Conservation (phyloP, 2,113 vertebrate genomes). For the Varanus salvator region DNA sequence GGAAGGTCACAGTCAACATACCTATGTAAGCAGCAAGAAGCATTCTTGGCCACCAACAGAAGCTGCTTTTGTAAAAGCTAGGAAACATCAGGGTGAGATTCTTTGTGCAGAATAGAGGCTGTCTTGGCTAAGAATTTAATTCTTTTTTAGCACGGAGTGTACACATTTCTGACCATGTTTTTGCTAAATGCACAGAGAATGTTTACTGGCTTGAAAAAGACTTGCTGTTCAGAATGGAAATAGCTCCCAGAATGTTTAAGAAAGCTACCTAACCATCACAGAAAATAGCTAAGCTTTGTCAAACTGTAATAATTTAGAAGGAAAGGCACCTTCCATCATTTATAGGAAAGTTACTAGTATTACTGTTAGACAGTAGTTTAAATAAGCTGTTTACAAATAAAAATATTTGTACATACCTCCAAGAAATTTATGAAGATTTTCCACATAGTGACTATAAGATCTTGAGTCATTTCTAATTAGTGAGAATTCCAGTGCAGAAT, state of each 20-base stretch:
- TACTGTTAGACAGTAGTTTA: background rate
- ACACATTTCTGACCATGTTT: background rate
- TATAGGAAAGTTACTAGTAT: background rate
- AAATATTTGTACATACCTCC: constrained; percentile 78
- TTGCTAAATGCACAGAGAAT: background rate
- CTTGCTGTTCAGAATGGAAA: background rate
- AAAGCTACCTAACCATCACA: background rate
- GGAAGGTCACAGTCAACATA: background rate
- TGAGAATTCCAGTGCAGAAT: constrained; percentile 83
- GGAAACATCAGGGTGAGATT: background rate
- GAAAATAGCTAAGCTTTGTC: background rate
- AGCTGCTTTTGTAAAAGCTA: background rate
- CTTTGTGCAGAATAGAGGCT: background rate
- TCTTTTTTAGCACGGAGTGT: background rate
- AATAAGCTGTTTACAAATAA: constrained; percentile 7
- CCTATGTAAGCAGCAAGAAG: background rate
- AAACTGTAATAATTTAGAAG: background rate
- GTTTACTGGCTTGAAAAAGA: background rate
- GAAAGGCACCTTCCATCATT: background rate
- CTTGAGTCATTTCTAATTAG: constrained; percentile 79
- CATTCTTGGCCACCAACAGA: background rate
- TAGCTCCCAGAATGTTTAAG: background rate
- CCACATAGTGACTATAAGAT: constrained; percentile 79
- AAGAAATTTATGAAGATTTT: constrained; percentile 83
- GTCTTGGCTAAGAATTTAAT: background rate